Evolutionary conservation across 2,888 invertebrate species (phyloP).

Genomic region (Meteorus colon): DNA sequence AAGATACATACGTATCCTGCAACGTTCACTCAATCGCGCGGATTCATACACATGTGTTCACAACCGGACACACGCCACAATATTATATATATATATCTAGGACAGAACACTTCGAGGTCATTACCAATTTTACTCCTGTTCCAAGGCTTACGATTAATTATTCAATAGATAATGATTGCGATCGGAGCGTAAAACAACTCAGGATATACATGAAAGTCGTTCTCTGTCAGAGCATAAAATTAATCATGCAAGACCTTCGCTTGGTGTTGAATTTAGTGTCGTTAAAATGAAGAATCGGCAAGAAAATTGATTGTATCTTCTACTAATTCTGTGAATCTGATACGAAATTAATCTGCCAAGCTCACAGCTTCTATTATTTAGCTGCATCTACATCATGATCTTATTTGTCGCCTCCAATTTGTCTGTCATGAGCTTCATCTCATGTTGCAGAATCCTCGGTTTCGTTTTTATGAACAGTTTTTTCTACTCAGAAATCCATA

Average conservation of each 20-base stretch:
- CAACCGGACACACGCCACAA: too few relatives aligned
- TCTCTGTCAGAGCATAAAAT: background rate
- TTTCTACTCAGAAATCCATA: too few relatives aligned
- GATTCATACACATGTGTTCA: background rate
- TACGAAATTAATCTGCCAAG: background rate
- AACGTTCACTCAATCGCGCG: background rate
- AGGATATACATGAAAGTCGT: background rate
- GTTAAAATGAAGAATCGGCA: background rate
- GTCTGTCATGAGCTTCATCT: too few relatives aligned
- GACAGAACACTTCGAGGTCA: background rate
- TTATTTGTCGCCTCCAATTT: background rate
- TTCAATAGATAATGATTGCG: conserved; percentile 26
- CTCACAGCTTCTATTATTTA: background rate
- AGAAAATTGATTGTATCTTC: background rate
- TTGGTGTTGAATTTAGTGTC: background rate
- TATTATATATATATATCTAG: too few relatives aligned
- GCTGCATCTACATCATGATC: too few relatives aligned
- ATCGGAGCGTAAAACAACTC: conserved; percentile 26
- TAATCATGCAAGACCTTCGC: background rate
- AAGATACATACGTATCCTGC: background rate
- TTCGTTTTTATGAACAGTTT: too few relatives aligned
- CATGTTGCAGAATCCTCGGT: too few relatives aligned
- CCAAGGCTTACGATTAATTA: conserved; percentile 29
- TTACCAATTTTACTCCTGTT: background rate
- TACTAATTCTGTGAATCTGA: background rate